A percentile compares a stretch with the other conserved stretches of the same genome.
phyloP scores from a whole-genome alignment of 2,888 invertebrate genomes.

The Schrankia costaestrigalis region DNA sequence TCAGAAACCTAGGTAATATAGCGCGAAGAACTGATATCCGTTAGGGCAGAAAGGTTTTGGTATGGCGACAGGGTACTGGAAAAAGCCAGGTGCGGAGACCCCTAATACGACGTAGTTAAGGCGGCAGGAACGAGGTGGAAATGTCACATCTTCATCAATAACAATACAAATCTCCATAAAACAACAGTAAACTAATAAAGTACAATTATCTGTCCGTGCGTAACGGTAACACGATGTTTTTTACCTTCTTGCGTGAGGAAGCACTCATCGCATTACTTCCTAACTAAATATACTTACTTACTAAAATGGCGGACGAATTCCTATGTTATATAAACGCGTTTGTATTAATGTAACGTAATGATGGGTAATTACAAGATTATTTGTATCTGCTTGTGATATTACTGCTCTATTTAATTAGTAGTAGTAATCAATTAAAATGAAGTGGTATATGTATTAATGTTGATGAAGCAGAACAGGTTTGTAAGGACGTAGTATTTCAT shows the following conservation, averaged over 20 bases:
- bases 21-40: too few relatives aligned
- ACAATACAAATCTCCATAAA: not conserved
- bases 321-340: slow-evolving; percentile 24
- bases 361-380: slow-evolving; percentile 8
- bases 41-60: too few relatives aligned
- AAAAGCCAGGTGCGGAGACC: too few relatives aligned
- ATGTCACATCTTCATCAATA: not conserved
- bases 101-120: too few relatives aligned
- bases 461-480: too few relatives aligned
- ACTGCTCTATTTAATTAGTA: not conserved
- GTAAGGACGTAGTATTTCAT: too few relatives aligned
- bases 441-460: too few relatives aligned
- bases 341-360: slow-evolving; percentile 28
- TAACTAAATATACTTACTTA: slow-evolving; percentile 10
- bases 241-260: slow-evolving; percentile 28
- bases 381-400: not conserved
- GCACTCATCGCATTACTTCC: slow-evolving; percentile 19
- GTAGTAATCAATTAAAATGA: not conserved
- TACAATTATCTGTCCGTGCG: slow-evolving; percentile 13
- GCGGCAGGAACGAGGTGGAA: too few relatives aligned
- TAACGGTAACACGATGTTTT: slow-evolving; percentile 15
- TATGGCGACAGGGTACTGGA: too few relatives aligned
- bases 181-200: slow-evolving; percentile 11
- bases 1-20: too few relatives aligned
- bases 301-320: slow-evolving; percentile 7